Evolutionary conservation across 1,140 invertebrate genomes (phyloP), one percentile per base, ranked within the genome.

Genomic region (Drosophila persimilis): DNA sequence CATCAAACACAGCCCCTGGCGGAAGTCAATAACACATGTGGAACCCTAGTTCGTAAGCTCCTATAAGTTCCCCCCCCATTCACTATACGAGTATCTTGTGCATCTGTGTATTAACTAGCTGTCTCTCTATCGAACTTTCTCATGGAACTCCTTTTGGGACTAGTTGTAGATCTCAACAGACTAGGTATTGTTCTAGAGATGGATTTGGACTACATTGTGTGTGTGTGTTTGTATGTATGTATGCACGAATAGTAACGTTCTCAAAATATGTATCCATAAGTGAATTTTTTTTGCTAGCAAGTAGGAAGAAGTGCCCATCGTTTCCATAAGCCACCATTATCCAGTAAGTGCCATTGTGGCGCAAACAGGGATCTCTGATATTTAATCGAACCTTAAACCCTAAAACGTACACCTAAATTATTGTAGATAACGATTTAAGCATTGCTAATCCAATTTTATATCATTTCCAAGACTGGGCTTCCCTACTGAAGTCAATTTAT

Each of bases 101-200:
- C 31, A 31, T 31, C 31, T 9, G 17, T 57, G 76, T 76, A 76
- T 67, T 79, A 72, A 41, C 56, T 67, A 75, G 80, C 80, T 77
- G 11, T 39, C 80, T 80, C 77, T 85, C 46, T 59, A 65, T 62
- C 51, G 53, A 66, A 62, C 61, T 53, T 48, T 47, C 50, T 50
- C 22, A 20, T 52, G 57, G 58, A 44, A 53, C 47, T 39, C 39
- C 57, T 39, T 39, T 39, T 47, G 61, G 43, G 35, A 59, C 67
- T 80, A 80, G 81, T 85, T 85, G 81, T 85, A 86, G 77, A 85
- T 85, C 81, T 85, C 81, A 86, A 86, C 81, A 86, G 80, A 85
- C 80, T 86, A 77, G 80, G 81, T 86, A 81, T 78, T 78, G 73
- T 67, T 63, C 70, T 63, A 39, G 4, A 39, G 35, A 13, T 39